Percentiles rank a stretch among this genome's conserved stretches.
phyloP scores from a whole-genome alignment of 2,797 vertebrate genomes.

The Ficedula albicollis region DNA sequence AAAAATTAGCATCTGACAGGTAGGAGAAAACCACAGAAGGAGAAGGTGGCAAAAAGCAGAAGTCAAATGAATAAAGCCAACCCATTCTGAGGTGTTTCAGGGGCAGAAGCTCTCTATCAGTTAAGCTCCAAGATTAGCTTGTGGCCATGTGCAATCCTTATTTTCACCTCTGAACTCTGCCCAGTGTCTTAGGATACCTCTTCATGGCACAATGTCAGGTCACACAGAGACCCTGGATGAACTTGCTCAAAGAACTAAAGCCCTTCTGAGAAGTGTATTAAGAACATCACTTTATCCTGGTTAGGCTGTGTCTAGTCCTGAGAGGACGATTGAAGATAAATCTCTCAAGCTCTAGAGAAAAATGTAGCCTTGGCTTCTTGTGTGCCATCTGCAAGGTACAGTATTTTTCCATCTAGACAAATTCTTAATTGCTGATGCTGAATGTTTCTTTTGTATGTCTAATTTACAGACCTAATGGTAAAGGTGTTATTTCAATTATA shows the following conservation, averaged over 20 bases:
- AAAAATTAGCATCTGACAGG: not conserved
- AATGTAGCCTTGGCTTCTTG: not conserved
- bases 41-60: not conserved
- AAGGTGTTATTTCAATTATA: not conserved
- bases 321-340: not conserved
- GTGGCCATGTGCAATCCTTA: not conserved
- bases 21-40: not conserved
- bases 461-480: not conserved
- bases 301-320: not conserved
- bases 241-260: not conserved
- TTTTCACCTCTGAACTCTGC: not conserved
- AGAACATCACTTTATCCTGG: slow-evolving; percentile 4
- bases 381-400: not conserved
- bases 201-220: not conserved
- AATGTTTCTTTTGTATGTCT: not conserved
- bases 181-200: not conserved
- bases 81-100: not conserved
- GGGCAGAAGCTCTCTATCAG: not conserved
- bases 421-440: not conserved
- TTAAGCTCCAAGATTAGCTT: not conserved
- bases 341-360: slow-evolving; percentile 7
- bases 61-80: not conserved
- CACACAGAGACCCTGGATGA: slow-evolving; percentile 19
- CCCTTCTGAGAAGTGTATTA: slow-evolving; percentile 20
- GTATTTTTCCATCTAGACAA: not conserved